These are phyloP conservation scores for Tyrannus savana DNA, from an alignment of 2,113 vertebrate species.

Conservation along the genomic window DNA sequence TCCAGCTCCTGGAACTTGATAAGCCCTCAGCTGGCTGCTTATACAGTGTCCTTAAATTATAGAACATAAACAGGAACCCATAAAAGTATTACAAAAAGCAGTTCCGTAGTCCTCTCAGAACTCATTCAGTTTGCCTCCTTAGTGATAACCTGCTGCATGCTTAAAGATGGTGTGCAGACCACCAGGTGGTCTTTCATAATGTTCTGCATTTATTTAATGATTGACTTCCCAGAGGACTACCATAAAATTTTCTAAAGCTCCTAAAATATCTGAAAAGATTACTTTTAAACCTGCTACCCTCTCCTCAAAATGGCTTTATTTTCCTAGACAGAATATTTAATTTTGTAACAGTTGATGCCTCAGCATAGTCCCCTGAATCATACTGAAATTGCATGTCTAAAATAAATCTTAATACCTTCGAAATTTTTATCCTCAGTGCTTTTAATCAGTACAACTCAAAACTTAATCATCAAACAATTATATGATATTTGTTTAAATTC, in stretches of 20 bases:
- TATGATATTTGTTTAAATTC: neutral
- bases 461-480: neutral
- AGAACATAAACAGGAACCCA: neutral
- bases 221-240: neutral
- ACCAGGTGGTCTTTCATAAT: neutral
- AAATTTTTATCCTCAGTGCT: neutral
- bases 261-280: neutral
- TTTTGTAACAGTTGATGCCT: neutral
- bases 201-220: neutral
- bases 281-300: neutral
- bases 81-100: neutral
- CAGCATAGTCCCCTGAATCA: neutral
- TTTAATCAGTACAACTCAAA: neutral
- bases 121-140: neutral
- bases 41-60: neutral
- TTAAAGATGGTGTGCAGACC: accelerated
- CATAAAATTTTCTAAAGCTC: neutral
- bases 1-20: neutral
- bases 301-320: neutral
- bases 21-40: neutral
- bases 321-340: neutral
- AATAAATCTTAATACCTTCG: neutral
- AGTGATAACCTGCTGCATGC: neutral
- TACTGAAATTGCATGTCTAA: neutral
- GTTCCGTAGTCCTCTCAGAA: neutral